Evolutionary conservation across 2,113 vertebrate species (phyloP), one percentile per base, ranked within the genome.

Genomic region (Propithecus coquereli): DNA sequence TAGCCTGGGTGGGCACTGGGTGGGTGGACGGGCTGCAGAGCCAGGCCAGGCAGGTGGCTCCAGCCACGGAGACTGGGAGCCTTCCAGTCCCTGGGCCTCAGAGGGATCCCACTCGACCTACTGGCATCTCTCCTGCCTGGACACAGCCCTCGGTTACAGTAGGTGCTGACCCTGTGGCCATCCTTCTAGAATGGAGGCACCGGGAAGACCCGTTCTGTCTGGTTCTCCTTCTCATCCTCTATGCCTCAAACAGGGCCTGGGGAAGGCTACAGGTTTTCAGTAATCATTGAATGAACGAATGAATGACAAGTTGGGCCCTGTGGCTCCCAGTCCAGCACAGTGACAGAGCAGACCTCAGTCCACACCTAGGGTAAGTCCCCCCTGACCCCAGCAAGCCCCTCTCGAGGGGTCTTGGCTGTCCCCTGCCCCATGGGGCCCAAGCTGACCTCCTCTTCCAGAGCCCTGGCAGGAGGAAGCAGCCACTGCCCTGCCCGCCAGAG

Each of bases 131-230:
- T 43, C 77, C 6, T 4, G 85, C 80, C 2, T 2, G 4, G 65
- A 16, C 34, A 8, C 40, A 43, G 40, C 47, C 30, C 45, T 25
- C 8, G 10, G 9, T 9, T 0, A 5, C 20, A 2, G 1, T 8
- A 0, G 0, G 4, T 0, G 1, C 6, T 8, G 27, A 23, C 1
- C 25, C 63, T 6, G 6, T 25, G 54, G 54, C 77, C 5, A 0
- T 77, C 17, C 52, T 47, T 25, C 74, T 32, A 20, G 54, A 77
- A 32, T 0, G 6, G 70, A 37, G 52, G 43, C 20, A n/a, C 66
- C 61, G n/a, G 34, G 76, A 59, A 68, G 61, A 52, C 61, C 52
- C 4, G 77, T 59, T 11, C 2, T 5, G 14, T 37, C 23, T 54
- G 20, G 14, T n/a, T 50, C 13, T 50, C 47, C 37, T 47, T 14